phyloP scores from a whole-genome alignment of 2,797 vertebrate genomes.

The Catharus ustulatus region DNA sequence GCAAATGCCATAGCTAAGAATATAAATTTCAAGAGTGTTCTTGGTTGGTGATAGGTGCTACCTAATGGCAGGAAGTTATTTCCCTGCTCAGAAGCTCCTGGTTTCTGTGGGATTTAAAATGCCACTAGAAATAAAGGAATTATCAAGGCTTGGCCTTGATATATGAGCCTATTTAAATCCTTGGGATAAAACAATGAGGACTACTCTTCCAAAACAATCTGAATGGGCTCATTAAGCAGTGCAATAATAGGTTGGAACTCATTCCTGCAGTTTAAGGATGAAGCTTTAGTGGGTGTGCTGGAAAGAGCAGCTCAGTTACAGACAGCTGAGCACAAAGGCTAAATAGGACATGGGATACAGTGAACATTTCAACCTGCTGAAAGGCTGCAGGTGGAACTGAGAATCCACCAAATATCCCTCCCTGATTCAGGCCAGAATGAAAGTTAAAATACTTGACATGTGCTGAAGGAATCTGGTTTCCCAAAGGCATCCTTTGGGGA shows the following conservation, averaged over 20 bases:
- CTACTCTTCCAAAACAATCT: slow-evolving; percentile 69
- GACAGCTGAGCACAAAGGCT: neutral
- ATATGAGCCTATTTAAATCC: slow-evolving; percentile 69
- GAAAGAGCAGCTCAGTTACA: slow-evolving; percentile 23
- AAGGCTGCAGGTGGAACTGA: neutral
- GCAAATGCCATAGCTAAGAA: slow-evolving; percentile 19
- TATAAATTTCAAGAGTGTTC: slow-evolving; percentile 39
- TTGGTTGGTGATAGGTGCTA: neutral
- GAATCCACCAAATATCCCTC: neutral
- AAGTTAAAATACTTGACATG: neutral
- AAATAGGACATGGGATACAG: neutral
- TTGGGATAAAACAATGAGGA: slow-evolving; percentile 62
- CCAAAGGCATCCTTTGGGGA: neutral
- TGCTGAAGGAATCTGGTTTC: neutral
- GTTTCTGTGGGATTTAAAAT: slow-evolving; percentile 62
- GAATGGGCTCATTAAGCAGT: slow-evolving; percentile 68
- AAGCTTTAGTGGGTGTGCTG: slow-evolving; percentile 42
- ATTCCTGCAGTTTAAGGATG: slow-evolving; percentile 19
- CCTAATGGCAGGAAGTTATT: slow-evolving; percentile 50
- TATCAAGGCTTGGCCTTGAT: slow-evolving; percentile 71
- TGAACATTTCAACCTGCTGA: neutral
- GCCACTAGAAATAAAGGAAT: slow-evolving; percentile 66
- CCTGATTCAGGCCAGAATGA: neutral
- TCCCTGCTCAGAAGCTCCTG: slow-evolving; percentile 47
- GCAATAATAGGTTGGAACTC: slow-evolving; percentile 59